These are phyloP conservation scores for Sitta carolinensis DNA, from an alignment of 2,797 vertebrate species.

Conservation along the genomic window DNA sequence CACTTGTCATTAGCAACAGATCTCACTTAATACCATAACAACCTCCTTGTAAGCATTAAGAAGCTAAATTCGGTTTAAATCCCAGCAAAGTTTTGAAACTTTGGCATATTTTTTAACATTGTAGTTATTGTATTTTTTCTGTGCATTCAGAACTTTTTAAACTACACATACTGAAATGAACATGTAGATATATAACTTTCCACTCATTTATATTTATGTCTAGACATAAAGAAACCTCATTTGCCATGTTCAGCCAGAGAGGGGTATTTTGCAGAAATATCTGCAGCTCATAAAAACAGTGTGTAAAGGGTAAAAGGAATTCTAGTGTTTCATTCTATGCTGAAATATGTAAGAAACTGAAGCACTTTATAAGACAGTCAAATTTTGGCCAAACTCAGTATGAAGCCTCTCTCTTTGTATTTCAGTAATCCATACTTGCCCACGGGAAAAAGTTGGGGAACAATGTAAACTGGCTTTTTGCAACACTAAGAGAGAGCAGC, in stretches of 20 bases:
- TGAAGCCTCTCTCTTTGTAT: background rate
- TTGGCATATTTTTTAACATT: background rate
- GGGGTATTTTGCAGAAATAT: background rate
- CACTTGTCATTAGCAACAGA: constrained; percentile 28
- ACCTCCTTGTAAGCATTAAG: constrained; percentile 6
- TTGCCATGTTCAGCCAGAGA: background rate
- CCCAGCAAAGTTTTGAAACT: background rate
- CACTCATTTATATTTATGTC: background rate
- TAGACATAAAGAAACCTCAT: background rate
- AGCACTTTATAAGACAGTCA: background rate
- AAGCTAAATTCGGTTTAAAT: constrained; percentile 35
- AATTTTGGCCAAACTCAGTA: background rate
- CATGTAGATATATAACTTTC: background rate
- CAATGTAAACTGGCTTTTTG: background rate
- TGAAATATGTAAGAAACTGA: background rate
- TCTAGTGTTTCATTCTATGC: background rate
- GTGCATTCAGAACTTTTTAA: background rate
- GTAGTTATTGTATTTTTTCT: background rate
- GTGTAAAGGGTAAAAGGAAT: background rate
- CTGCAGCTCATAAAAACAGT: background rate
- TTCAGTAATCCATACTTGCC: background rate
- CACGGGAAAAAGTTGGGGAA: background rate
- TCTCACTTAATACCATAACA: constrained; percentile 43
- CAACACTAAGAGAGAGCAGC: background rate
- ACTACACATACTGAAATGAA: background rate